Conservation (phyloP, 1,140 invertebrate genomes). For the Achroia grisella region DNA sequence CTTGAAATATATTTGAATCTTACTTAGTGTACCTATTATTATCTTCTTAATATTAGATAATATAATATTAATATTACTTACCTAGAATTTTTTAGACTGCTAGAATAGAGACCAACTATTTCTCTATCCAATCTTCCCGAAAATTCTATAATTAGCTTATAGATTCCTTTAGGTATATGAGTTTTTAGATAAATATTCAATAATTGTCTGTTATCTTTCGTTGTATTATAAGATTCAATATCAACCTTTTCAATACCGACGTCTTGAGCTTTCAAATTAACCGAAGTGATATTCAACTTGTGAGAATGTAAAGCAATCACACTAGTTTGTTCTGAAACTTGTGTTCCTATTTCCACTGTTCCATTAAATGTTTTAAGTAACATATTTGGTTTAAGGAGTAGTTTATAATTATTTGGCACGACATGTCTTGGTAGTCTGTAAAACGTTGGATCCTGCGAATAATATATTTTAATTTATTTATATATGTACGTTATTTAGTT, state of each 20-base stretch:
- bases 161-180: conserved; percentile 20
- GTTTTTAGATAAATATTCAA: conserved; percentile 31
- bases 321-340: conserved; percentile 28
- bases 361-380: conserved; percentile 45
- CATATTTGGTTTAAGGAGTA: conserved; percentile 40
- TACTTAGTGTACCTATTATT: too few relatives aligned
- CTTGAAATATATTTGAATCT: too few relatives aligned
- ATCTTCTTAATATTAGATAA: too few relatives aligned
- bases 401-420: conserved; percentile 45
- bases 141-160: conserved; percentile 37
- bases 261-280: conserved; percentile 17
- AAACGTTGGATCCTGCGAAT: conserved; percentile 23
- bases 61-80: conserved; percentile 46
- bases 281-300: conserved; percentile 29
- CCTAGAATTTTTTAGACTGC: conserved; percentile 44
- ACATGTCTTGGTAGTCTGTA: conserved; percentile 49
- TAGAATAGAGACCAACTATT: conserved; percentile 60
- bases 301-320: conserved; percentile 44
- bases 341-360: conserved; percentile 30
- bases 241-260: conserved; percentile 21
- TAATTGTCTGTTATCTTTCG: conserved; percentile 31
- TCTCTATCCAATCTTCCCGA: conserved; percentile 44
- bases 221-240: conserved; percentile 11
- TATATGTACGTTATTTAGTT: too few relatives aligned
- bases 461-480: too few relatives aligned